These are phyloP conservation scores for Diorhabda elongata DNA, from an alignment of 1,140 invertebrate species.

Conservation along the genomic window DNA sequence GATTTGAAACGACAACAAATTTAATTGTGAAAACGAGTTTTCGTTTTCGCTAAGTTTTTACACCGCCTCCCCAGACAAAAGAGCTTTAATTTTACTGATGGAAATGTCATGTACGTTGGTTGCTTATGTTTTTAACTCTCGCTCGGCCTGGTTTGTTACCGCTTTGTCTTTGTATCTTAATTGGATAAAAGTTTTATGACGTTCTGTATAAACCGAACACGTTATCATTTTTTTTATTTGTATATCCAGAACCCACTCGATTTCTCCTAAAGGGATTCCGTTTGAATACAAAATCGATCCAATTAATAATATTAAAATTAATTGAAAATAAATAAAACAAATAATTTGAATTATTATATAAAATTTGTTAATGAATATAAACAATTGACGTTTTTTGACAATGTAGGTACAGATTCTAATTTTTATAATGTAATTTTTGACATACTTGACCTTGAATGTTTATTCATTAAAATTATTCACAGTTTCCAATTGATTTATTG, in stretches of 20 bases:
- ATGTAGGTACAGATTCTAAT: too few species aligned
- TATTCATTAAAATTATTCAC: too few species aligned
- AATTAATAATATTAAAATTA: too few species aligned
- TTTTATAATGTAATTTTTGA: too few species aligned
- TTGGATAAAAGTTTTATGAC: slow-evolving; percentile 21
- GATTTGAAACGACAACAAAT: slow-evolving; percentile 19
- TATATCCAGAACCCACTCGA: not conserved
- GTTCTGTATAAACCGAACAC: slow-evolving; percentile 7
- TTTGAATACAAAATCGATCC: too few species aligned
- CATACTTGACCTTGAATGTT: too few species aligned
- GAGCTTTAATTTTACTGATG: slow-evolving; percentile 20
- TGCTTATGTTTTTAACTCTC: slow-evolving; percentile 20
- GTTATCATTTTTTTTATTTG: not conserved
- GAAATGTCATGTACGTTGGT: slow-evolving; percentile 16
- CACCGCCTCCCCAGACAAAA: slow-evolving; percentile 17
- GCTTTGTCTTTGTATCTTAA: slow-evolving; percentile 6
- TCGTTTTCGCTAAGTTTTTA: slow-evolving; percentile 18
- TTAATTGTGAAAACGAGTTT: slow-evolving; percentile 19
- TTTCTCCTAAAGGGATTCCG: not conserved
- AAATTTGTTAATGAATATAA: too few species aligned
- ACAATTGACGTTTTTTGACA: too few species aligned
- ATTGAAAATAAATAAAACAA: too few species aligned
- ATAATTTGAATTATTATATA: too few species aligned
- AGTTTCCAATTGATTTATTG: too few species aligned
- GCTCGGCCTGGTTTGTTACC: slow-evolving; percentile 1